phyloP scores from a whole-genome alignment of 2,888 invertebrate species.

The Caenorhabditis afra region DNA sequence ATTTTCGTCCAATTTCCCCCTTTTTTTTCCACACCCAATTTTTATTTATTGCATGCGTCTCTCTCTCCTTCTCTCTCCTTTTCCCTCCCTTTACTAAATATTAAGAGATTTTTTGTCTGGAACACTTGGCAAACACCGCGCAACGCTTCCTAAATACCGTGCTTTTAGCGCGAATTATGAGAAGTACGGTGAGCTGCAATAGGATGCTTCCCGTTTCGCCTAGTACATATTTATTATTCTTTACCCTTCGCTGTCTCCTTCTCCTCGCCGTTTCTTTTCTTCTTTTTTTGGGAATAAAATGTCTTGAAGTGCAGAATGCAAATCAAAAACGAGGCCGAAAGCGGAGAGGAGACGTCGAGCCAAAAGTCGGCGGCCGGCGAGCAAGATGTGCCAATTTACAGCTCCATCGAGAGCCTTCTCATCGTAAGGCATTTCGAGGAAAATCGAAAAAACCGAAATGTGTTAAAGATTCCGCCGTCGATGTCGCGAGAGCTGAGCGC shows the following conservation, averaged over 20 bases:
- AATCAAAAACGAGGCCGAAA: slow-evolving; percentile 37
- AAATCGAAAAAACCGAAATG: too few species aligned
- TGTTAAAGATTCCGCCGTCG: slow-evolving; percentile 39
- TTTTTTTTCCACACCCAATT: neutral
- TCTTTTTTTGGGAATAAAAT: neutral
- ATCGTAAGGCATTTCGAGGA: too few species aligned
- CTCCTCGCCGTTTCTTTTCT: slow-evolving; percentile 1
- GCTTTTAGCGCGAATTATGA: too few species aligned
- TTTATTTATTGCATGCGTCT: too few species aligned
- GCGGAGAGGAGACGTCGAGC: neutral
- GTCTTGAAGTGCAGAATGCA: slow-evolving; percentile 26
- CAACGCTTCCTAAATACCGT: too few species aligned
- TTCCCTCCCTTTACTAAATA: neutral
- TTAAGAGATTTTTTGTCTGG: too few species aligned
- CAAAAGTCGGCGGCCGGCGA: slow-evolving; percentile 17
- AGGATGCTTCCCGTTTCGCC: too few species aligned
- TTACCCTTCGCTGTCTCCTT: slow-evolving; percentile 3
- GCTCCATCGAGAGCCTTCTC: slow-evolving; percentile 41
- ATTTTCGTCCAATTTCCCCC: neutral
- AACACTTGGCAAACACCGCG: too few species aligned
- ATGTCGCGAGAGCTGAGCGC: slow-evolving; percentile 46
- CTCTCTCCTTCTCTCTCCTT: too few species aligned
- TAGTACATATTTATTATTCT: neutral
- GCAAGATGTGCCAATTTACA: slow-evolving; percentile 47
- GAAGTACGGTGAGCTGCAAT: too few species aligned